Percentiles rank a stretch among this genome's conserved stretches.
These are phyloP conservation scores for Andrena cerasifolii DNA, from an alignment of 1,140 invertebrate genomes.

Conservation along the genomic window DNA sequence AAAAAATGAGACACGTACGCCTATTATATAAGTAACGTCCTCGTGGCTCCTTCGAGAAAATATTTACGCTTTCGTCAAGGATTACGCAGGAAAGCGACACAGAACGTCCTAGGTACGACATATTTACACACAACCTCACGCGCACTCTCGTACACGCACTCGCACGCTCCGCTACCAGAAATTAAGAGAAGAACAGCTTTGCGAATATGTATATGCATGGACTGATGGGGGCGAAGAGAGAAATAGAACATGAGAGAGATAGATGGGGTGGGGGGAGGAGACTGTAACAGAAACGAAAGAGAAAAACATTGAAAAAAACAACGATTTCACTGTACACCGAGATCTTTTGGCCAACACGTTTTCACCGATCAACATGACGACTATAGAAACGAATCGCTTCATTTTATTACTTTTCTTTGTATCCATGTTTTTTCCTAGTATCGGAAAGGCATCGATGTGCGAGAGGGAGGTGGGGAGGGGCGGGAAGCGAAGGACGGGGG, in stretches of 20 bases:
- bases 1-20: constrained; percentile 13
- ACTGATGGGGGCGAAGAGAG: not conserved
- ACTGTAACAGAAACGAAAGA: constrained; percentile 36
- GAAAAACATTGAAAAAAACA: constrained; percentile 70
- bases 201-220: constrained; percentile 25
- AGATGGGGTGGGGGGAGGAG: constrained; percentile 24
- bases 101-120: constrained; percentile 32
- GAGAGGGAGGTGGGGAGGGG: not conserved
- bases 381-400: constrained; percentile 26
- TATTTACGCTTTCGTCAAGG: not conserved
- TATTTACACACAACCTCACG: constrained; percentile 64
- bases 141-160: constrained; percentile 61
- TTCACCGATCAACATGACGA: constrained; percentile 59
- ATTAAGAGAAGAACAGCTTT: constrained; percentile 53
- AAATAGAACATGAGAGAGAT: constrained; percentile 53
- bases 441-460: constrained; percentile 31
- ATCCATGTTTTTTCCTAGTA: not conserved
- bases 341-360: constrained; percentile 77
- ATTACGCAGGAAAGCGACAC: constrained; percentile 28
- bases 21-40: constrained; percentile 27
- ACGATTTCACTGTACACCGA: constrained; percentile 79
- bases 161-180: constrained; percentile 65
- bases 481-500: no score
- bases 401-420: constrained; percentile 3
- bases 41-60: not conserved